Evolutionary conservation across 2,113 vertebrate species (phyloP).

Genomic region (Lamprotornis superbus): DNA sequence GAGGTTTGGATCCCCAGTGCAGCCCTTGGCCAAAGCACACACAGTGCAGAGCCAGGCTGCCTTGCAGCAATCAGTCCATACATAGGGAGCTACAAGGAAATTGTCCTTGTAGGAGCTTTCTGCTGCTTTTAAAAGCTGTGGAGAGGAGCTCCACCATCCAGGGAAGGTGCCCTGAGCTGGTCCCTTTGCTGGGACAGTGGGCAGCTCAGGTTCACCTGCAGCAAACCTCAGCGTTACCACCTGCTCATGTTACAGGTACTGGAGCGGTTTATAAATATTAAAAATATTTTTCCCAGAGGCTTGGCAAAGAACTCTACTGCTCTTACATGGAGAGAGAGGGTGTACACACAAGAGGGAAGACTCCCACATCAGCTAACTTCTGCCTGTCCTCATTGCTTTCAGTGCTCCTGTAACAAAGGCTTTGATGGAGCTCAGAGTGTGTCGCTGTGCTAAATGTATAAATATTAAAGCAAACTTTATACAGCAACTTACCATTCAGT

Average conservation of each 20-base stretch:
- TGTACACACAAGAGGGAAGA: neutral
- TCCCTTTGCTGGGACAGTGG: neutral
- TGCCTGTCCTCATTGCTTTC: conserved; percentile 30
- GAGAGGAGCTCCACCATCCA: neutral
- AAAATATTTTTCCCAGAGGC: conserved; percentile 54
- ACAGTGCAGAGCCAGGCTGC: accelerated
- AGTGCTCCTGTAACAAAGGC: conserved; percentile 45
- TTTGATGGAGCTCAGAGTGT: conserved; percentile 62
- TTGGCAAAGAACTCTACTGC: conserved; percentile 37
- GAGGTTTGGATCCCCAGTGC: neutral
- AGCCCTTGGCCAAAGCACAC: accelerated
- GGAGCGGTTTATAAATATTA: conserved; percentile 62
- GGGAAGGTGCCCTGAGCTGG: neutral
- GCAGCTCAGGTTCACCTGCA: neutral
- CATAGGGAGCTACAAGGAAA: neutral
- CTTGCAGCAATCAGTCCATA: accelerated
- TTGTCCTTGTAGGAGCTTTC: neutral
- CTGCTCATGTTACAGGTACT: conserved; percentile 28
- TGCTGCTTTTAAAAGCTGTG: neutral
- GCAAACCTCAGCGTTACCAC: neutral
- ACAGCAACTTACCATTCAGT: conserved; percentile 66
- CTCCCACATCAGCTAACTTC: conserved; percentile 29
- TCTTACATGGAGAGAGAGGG: neutral
- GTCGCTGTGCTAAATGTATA: conserved; percentile 62
- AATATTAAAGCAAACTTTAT: conserved; percentile 74